Percentiles rank a stretch among this genome's conserved stretches.
Evolutionary conservation across 2,888 invertebrate species (phyloP).

Genomic region (Scaptodrosophila latifasciaeformis): DNA sequence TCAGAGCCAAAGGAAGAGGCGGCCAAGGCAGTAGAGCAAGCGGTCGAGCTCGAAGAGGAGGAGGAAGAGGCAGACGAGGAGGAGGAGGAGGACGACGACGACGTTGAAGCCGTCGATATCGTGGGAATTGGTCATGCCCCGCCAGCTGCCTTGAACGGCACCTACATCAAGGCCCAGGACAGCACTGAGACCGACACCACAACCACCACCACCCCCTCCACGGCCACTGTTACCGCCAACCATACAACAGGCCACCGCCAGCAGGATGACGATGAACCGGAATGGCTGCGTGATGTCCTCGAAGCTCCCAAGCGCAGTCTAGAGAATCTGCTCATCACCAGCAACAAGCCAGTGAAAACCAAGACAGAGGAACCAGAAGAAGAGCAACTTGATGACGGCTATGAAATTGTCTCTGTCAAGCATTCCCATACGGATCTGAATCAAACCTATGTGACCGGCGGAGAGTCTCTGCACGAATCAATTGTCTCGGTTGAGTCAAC

Average conservation of each 20-base stretch:
- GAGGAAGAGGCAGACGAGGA: conserved; percentile 22
- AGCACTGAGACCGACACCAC: conserved; percentile 50
- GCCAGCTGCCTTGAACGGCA: conserved; percentile 46
- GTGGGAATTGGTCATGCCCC: conserved; percentile 62
- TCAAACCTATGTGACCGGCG: conserved; percentile 44
- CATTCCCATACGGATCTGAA: conserved; percentile 59
- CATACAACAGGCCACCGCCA: no score
- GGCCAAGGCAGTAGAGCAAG: conserved; percentile 25
- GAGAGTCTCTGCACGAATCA: conserved; percentile 73
- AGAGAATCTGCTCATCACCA: conserved; percentile 67
- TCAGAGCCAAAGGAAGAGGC: conserved; percentile 12
- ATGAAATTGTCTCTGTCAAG: conserved; percentile 41
- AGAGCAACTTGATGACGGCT: conserved; percentile 43
- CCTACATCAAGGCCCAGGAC: conserved; percentile 54
- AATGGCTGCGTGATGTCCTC: conserved; percentile 78
- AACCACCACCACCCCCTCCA: conserved; percentile 41
- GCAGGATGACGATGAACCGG: conserved; percentile 76
- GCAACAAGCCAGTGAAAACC: conserved; percentile 20
- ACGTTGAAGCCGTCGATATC: conserved; percentile 62
- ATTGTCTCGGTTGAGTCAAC: conserved; percentile 74
- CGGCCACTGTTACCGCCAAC: conserved; percentile 75
- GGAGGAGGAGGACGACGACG: conserved; percentile 64
- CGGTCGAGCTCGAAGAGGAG: conserved; percentile 37
- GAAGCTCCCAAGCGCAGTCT: conserved; percentile 77
- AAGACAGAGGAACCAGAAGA: conserved; percentile 26